A percentile compares a stretch with the other conserved stretches of the same genome.
Evolutionary conservation across 2,113 vertebrate genomes (phyloP).

Genomic region (Psilopogon haemacephalus): DNA sequence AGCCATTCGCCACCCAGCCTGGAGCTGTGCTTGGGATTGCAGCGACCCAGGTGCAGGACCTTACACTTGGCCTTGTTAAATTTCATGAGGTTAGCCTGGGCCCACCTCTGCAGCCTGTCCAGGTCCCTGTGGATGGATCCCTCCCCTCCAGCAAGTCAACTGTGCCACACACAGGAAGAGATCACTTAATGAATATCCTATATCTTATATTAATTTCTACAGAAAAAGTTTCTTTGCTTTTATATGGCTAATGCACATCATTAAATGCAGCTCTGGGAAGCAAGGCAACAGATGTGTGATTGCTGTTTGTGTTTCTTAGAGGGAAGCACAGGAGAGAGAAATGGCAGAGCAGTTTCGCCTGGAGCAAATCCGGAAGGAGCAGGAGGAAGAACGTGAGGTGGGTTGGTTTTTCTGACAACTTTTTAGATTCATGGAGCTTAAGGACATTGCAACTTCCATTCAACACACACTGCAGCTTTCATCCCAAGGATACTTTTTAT

Average conservation of each 20-base stretch:
- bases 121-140: too few species aligned
- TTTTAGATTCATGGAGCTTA: neutral
- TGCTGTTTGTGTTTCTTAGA: conserved; percentile 75
- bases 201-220: neutral
- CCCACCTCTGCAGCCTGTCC: too few species aligned
- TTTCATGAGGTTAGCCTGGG: too few species aligned
- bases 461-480: neutral
- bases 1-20: too few species aligned
- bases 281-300: neutral
- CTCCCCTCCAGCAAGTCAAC: too few species aligned
- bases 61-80: too few species aligned
- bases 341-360: conserved; percentile 95
- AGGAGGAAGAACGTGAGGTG: conserved; percentile 98
- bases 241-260: neutral
- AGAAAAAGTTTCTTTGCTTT: neutral
- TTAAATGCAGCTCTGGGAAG: neutral
- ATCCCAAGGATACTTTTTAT: neutral
- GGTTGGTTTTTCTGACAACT: neutral
- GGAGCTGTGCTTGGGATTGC: too few species aligned
- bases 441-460: neutral
- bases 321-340: conserved; percentile 96
- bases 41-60: too few species aligned
- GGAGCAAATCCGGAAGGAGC: conserved; percentile 94
- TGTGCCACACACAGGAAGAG: neutral
- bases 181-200: neutral